Evolutionary conservation across 2,113 vertebrate genomes (phyloP), one percentile per base, ranked within the genome.

Genomic region (Paratilapia polleni): DNA sequence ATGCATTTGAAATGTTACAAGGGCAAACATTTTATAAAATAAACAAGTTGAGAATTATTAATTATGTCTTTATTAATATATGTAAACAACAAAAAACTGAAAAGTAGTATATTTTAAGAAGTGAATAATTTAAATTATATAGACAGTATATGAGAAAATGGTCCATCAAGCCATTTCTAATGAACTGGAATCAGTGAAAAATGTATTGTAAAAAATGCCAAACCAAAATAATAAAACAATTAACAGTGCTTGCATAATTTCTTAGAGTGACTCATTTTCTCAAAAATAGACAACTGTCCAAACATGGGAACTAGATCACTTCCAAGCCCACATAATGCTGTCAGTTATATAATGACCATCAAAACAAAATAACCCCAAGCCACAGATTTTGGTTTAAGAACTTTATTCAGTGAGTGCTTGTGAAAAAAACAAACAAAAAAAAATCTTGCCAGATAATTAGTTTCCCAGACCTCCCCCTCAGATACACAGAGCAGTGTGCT

Each of bases 391-490:
- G 15, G 10, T 12, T 41, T 4, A 41, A 41, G 11, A 11, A 41
- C 15, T 26, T 43, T 17, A 66, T 43, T 28, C 64, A 70, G 24
- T 20, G 5, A 68, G 19, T 68, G 22, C 22, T 49, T 8, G 28
- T 68, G 47, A 70, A 70, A 68, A 2, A 73, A 22, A 68, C 61
- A 11, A 19, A 61, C 20, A 56, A 59, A 22, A 12, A 77, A 31
- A 38, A 63, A 38, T 11, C 19, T 31, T 38, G 61, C 31, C 12
- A 63, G 19, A 49, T 63, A 60, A 59, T n/a, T 88, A 34, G 20
- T 86, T 83, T 82, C 14, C 57, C 64, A 78, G 82, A 80, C 12
- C 17, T 13, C 41, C 66, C 28, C 47, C 68, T 77, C 57, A 74
- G 28, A 70, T 75, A 8, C 28, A 61, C 34, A 24, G 56, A 28